Conservation (phyloP, 30 jellyfish, hydroid and myxozoan genomes). For the Turritopsis dohrnii region DNA sequence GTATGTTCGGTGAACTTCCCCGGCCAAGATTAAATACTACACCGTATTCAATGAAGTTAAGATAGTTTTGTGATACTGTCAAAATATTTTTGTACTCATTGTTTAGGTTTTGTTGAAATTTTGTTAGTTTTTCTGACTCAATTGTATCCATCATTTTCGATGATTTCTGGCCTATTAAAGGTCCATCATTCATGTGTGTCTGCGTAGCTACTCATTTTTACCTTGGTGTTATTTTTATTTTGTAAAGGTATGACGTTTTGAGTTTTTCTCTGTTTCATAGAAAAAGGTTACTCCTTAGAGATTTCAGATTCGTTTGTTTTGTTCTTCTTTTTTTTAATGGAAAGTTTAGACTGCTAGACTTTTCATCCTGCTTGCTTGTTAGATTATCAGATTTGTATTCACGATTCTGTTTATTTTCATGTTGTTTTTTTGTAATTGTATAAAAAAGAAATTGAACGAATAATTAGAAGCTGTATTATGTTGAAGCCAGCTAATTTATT, state of each 20-base stretch:
- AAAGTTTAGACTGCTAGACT: no score
- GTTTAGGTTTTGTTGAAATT: neutral
- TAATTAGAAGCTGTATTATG: neutral
- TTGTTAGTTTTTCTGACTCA: neutral
- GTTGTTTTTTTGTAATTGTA: neutral
- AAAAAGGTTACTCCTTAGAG: no score
- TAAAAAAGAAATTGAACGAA: neutral
- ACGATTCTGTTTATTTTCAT: neutral
- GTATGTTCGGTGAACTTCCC: slow-evolving; percentile 91
- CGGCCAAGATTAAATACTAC: slow-evolving; percentile 74
- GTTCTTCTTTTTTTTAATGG: neutral
- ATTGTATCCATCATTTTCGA: neutral
- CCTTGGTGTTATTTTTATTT: neutral
- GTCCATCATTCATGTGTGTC: no score
- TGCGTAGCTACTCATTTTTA: neutral
- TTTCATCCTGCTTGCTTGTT: no score
- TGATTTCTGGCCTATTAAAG: neutral
- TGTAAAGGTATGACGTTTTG: neutral
- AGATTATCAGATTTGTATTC: neutral
- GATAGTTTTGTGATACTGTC: neutral
- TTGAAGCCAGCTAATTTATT: neutral
- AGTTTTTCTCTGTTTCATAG: no score
- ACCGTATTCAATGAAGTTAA: slow-evolving; percentile 39
- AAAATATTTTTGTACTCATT: no score
- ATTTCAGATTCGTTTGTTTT: neutral